A percentile compares a stretch with the other conserved stretches of the same genome.
Conservation (phyloP, 1,140 invertebrate genomes). For the Drosophila punjabiensis region DNA sequence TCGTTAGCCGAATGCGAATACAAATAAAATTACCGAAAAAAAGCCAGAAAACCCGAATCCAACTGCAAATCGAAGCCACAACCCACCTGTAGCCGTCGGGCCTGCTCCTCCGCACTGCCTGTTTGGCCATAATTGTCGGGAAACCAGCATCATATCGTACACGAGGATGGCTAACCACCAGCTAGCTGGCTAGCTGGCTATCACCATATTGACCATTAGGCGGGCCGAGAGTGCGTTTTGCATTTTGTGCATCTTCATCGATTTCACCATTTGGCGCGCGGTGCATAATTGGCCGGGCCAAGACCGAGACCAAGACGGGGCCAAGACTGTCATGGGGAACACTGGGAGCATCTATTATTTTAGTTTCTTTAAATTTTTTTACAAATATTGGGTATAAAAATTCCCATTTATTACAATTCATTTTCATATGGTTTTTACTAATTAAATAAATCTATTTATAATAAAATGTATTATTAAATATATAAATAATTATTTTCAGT, state of each 20-base stretch:
- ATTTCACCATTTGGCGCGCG: constrained; percentile 81
- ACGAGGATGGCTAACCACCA: constrained; percentile 28
- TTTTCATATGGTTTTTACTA: not conserved
- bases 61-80: constrained; percentile 40
- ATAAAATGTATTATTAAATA: not conserved
- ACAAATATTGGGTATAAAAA: not conserved
- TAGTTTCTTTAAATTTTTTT: not conserved
- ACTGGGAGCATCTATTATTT: not conserved
- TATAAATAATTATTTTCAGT: constrained; percentile 2
- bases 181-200: constrained; percentile 60
- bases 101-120: constrained; percentile 50
- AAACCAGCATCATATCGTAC: constrained; percentile 71
- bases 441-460: no score
- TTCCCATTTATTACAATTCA: fast-evolving
- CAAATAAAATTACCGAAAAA: constrained; percentile 59
- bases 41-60: constrained; percentile 10
- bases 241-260: constrained; percentile 83
- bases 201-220: constrained; percentile 78
- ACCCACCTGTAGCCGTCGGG: constrained; percentile 57
- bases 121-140: constrained; percentile 76
- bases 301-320: constrained; percentile 33
- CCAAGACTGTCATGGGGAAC: constrained; percentile 25
- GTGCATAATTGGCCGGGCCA: constrained; percentile 75
- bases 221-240: constrained; percentile 75
- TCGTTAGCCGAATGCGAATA: constrained; percentile 73